Base-by-base conservation (phyloP, 2,797 vertebrate genomes). In the Garrulus glandarius region DNA sequence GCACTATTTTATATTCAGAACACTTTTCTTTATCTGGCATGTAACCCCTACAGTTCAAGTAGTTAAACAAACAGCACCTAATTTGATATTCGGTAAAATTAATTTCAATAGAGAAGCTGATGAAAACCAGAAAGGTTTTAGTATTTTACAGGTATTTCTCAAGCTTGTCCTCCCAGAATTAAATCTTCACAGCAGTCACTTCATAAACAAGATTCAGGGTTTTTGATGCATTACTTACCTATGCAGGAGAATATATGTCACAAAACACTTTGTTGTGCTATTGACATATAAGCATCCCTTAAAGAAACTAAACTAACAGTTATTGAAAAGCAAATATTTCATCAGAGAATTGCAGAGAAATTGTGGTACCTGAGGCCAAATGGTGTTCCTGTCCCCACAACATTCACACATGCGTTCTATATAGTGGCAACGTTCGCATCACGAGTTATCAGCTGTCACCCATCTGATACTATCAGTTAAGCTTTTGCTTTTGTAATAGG, bases 1-100 rank as follows among this genome's bases (percentile, higher is more conserved):
- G 63, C 90, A 77, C 87, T 93, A 88, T 93, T 96, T 93, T 86
- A 63, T 69, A 95, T 96, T 96, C 87, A 67, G 92, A 94, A 76
- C 82, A 79, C 65, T 94, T 89, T 84, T 79, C 86, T 92, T 92
- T 96, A 93, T 87, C 75, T 95, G 84, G 44, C 68, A 87, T 14
- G 56, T 88, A 82, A 95, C 91, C 61, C 43, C 70, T 93, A 92
- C 59, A 84, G 95, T 96, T 91, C 94, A 96, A 93, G 79, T 26
- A 94, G 89, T 86, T 90, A 96, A 94, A 96, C 87, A 96, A 96
- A 95, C 83, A 95, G 47, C 50, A 84, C 32, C 85, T 90, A 75
- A 93, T 93, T 79, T 75, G 65, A 89, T 92, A 90, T 81, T 93
- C 79, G 39, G 15, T 30, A 88, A 89, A 90, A 93, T 63, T 93